These are phyloP conservation scores for Biston betularia DNA, from an alignment of 2,888 invertebrate genomes.

Conservation along the genomic window DNA sequence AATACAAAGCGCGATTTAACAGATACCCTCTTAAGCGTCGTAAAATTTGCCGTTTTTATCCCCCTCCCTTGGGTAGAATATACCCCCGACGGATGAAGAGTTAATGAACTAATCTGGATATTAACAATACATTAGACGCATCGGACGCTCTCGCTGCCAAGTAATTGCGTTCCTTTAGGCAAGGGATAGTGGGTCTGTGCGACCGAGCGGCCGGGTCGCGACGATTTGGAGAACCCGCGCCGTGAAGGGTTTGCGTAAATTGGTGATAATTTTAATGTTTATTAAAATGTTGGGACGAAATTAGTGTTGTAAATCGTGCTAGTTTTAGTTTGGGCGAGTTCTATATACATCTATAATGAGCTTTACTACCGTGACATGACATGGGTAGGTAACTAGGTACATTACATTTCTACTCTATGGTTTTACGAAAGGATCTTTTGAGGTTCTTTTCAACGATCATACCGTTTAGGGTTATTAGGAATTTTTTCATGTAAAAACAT, in stretches of 20 bases:
- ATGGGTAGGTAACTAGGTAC: too few relatives aligned
- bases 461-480: too few relatives aligned
- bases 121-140: constrained; percentile 85
- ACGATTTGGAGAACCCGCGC: constrained; percentile 53
- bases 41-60: constrained; percentile 70
- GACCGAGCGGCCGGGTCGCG: constrained; percentile 47
- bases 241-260: constrained; percentile 56
- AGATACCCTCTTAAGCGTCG: constrained; percentile 69
- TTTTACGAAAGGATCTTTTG: too few relatives aligned
- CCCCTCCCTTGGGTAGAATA: constrained; percentile 54
- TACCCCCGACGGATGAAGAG: constrained; percentile 74
- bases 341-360: not conserved
- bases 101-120: constrained; percentile 86
- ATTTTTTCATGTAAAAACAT: too few relatives aligned
- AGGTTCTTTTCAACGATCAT: too few relatives aligned
- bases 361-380: too few relatives aligned
- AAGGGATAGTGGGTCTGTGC: constrained; percentile 56
- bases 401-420: too few relatives aligned
- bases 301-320: constrained; percentile 42
- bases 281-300: constrained; percentile 51
- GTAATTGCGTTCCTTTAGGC: constrained; percentile 63
- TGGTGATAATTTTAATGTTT: constrained; percentile 59
- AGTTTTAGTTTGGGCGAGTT: constrained; percentile 24
- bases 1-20: constrained; percentile 75
- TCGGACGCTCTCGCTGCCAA: constrained; percentile 71